Evolutionary conservation across 2,888 invertebrate genomes (phyloP).

Genomic region (Galerucella calmariensis): DNA sequence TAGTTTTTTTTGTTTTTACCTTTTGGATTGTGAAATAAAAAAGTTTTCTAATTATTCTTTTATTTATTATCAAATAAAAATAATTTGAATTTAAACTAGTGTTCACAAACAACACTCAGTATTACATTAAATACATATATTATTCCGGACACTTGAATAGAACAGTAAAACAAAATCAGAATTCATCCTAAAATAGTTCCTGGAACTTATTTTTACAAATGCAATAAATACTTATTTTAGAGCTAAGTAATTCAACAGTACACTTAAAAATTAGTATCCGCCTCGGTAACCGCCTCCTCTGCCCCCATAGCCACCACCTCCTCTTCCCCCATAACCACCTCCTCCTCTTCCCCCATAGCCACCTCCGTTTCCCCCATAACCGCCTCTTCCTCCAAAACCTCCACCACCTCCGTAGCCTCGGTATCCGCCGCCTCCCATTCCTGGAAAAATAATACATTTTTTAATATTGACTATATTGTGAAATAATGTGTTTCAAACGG

Average conservation of each 20-base stretch:
- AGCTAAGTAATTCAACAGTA: background rate
- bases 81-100: background rate
- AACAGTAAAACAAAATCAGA: background rate
- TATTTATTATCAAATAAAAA: background rate
- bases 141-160: background rate
- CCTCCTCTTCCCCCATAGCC: slow-evolving; percentile 41
- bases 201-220: slow-evolving; percentile 16
- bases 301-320: background rate
- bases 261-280: background rate
- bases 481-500: too few relatives aligned
- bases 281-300: background rate
- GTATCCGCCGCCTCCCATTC: slow-evolving; percentile 40
- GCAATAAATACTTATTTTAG: slow-evolving; percentile 1
- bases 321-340: slow-evolving; percentile 41
- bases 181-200: background rate
- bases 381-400: slow-evolving; percentile 49
- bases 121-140: slow-evolving; percentile 1
- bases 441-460: slow-evolving; percentile 21
- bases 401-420: slow-evolving; percentile 43
- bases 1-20: background rate
- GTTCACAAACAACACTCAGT: background rate
- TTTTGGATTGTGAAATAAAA: background rate
- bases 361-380: slow-evolving; percentile 48
- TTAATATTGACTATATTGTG: background rate
- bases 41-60: background rate